Conservation (phyloP, 2,113 vertebrate species). For the Cryptoleucopteryx plumbea region DNA sequence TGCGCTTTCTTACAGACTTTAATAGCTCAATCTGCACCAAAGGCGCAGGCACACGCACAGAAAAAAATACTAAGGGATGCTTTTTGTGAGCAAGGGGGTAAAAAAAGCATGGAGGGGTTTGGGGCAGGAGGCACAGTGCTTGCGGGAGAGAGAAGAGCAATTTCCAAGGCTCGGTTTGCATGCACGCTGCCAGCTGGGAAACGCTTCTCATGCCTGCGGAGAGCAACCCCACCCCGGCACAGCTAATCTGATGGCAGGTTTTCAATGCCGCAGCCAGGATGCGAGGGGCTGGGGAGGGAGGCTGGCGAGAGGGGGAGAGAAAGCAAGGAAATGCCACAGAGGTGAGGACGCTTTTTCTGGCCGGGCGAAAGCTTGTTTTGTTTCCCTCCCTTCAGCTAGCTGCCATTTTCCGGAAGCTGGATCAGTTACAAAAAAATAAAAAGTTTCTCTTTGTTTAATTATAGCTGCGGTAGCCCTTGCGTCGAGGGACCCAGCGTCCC, state of each 20-base stretch:
- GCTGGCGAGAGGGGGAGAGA: background rate
- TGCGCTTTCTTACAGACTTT: accelerated
- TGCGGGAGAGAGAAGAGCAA: background rate
- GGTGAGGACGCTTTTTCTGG: constrained; percentile 39
- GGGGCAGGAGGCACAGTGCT: background rate
- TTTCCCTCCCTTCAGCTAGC: background rate
- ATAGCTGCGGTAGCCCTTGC: background rate
- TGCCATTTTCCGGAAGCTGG: constrained; percentile 34
- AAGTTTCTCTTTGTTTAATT: constrained; percentile 55
- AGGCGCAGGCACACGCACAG: accelerated
- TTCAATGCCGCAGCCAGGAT: background rate
- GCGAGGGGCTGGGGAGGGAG: background rate
- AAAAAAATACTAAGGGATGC: background rate
- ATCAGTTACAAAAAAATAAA: background rate
- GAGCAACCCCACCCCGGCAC: background rate
- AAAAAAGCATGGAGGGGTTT: background rate
- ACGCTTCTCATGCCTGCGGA: background rate
- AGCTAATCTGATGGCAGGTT: constrained; percentile 12
- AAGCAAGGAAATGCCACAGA: constrained; percentile 66
- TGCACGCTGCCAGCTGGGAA: background rate
- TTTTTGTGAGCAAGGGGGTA: background rate
- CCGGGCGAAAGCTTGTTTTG: background rate
- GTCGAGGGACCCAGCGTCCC: background rate
- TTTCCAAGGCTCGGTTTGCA: background rate
- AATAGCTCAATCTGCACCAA: background rate